Conservation (phyloP, 2,888 invertebrate genomes). For the Orthonevra nobilis region DNA sequence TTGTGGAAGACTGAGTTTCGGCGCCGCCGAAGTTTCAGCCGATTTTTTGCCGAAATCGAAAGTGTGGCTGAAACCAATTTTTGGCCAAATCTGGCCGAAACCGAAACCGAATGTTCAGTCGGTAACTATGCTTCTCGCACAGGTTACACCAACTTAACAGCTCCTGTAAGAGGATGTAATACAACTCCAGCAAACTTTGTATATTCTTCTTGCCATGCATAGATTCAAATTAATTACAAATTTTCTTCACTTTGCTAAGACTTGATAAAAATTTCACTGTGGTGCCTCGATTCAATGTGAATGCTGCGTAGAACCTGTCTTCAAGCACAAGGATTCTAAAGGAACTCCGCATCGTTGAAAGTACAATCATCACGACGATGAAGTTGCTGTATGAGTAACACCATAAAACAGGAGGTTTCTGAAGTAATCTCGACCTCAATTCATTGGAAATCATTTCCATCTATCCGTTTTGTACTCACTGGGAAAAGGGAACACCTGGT, state of each 20-base stretch:
- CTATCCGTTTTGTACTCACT: neutral
- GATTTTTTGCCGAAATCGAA: too few species aligned
- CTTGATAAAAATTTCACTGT: too few species aligned
- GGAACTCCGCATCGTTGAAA: neutral
- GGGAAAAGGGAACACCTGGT: constrained; percentile 21
- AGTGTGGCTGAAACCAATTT: too few species aligned
- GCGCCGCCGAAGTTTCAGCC: too few species aligned
- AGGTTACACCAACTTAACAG: too few species aligned
- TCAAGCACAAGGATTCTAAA: too few species aligned
- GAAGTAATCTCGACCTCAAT: constrained; percentile 19
- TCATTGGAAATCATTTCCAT: constrained; percentile 17
- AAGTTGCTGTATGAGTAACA: neutral
- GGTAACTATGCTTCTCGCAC: too few species aligned
- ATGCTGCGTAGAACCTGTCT: too few species aligned
- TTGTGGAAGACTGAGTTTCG: too few species aligned
- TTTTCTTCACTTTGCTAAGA: neutral
- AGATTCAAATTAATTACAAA: constrained; percentile 18
- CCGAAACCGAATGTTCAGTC: too few species aligned
- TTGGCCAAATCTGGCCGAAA: too few species aligned
- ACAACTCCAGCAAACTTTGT: neutral
- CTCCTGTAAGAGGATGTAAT: neutral
- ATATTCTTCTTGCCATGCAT: neutral
- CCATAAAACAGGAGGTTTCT: neutral
- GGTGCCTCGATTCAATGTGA: too few species aligned
- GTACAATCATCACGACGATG: neutral